These are phyloP conservation scores for Sebastes itinus DNA, from an alignment of 2,797 vertebrate genomes.

Conservation along the genomic window DNA sequence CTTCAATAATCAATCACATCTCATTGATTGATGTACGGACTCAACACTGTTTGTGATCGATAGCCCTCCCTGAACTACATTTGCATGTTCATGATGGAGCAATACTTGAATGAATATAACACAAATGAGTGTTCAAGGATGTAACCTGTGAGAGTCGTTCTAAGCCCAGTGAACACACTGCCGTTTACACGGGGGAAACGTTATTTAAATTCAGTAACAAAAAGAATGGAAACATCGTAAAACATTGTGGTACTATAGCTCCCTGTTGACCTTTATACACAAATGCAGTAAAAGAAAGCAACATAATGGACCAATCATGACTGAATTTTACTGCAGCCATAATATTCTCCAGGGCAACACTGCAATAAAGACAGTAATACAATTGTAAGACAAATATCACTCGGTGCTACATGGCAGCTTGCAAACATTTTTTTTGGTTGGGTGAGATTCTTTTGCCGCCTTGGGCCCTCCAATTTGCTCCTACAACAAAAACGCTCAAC, in stretches of 20 bases:
- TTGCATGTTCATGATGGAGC: slow-evolving; percentile 44
- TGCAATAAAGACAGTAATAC: slow-evolving; percentile 20
- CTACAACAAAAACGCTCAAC: neutral
- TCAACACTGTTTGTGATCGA: slow-evolving; percentile 6
- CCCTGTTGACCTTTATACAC: slow-evolving; percentile 15
- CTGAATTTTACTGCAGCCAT: slow-evolving; percentile 12
- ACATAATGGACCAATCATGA: slow-evolving; percentile 8
- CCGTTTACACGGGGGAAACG: neutral
- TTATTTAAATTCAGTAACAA: slow-evolving; percentile 13
- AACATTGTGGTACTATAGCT: slow-evolving; percentile 5
- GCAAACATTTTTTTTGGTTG: neutral
- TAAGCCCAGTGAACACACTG: neutral
- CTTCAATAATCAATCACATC: slow-evolving; percentile 16
- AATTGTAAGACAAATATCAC: slow-evolving; percentile 9
- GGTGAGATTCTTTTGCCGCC: neutral
- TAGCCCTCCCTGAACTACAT: slow-evolving; percentile 21
- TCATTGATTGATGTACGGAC: neutral
- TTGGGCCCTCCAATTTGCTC: neutral
- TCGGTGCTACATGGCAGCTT: neutral
- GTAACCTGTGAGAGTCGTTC: neutral
- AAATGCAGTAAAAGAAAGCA: slow-evolving; percentile 23
- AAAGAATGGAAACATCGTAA: slow-evolving; percentile 24
- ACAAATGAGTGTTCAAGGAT: neutral
- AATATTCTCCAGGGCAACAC: neutral
- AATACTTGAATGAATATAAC: slow-evolving; percentile 11